A percentile compares a stretch with the other conserved stretches of the same genome.
These are phyloP conservation scores for Lerista edwardsae DNA, from an alignment of 2,797 vertebrate species.

Conservation along the genomic window DNA sequence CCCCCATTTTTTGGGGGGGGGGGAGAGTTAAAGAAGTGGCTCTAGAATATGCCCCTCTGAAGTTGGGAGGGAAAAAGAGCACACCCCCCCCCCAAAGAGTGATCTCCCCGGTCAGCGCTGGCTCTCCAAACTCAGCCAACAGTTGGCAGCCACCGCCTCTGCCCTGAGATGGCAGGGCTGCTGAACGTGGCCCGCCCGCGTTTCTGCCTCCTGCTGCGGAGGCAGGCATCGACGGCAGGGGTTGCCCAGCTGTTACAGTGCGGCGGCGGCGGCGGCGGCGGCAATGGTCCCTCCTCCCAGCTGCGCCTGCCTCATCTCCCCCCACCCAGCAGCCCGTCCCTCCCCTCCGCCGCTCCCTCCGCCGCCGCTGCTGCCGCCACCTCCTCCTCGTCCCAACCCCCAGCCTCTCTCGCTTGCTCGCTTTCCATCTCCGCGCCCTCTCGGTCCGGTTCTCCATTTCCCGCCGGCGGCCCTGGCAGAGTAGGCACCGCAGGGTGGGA, in stretches of 20 bases:
- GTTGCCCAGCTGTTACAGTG: constrained; percentile 74
- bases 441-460: constrained; percentile 59
- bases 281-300: constrained; percentile 77
- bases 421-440: constrained; percentile 56
- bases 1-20: too few species aligned
- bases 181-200: constrained; percentile 41
- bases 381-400: constrained; percentile 65
- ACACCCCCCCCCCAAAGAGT: not conserved
- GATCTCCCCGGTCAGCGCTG: not conserved
- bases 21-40: not conserved
- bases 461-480: constrained; percentile 78
- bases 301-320: constrained; percentile 79
- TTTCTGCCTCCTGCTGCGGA: constrained; percentile 42
- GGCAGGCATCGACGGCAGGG: constrained; percentile 62
- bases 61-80: not conserved
- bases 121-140: not conserved
- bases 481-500: constrained; percentile 80
- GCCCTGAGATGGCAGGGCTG: not conserved
- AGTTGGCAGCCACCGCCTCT: not conserved
- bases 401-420: constrained; percentile 60
- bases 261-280: constrained; percentile 2
- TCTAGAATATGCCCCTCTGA: not conserved
- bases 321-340: constrained; percentile 71
- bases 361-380: constrained; percentile 64
- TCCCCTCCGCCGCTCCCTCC: constrained; percentile 72